These are phyloP conservation scores for Arothron firmamentum DNA, from an alignment of 2,113 vertebrate species.

Conservation along the genomic window DNA sequence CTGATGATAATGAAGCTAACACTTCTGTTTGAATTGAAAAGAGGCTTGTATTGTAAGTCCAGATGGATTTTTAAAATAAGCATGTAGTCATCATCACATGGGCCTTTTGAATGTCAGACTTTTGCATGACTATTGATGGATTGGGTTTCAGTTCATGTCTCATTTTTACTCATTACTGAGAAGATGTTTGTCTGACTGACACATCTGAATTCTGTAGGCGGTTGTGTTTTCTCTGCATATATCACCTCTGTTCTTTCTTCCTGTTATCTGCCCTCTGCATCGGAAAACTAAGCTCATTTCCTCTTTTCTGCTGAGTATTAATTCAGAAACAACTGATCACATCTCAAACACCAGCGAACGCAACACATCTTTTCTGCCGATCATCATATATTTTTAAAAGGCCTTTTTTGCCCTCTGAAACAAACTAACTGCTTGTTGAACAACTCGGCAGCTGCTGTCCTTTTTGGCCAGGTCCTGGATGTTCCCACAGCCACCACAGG, in stretches of 20 bases:
- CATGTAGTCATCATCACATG: neutral
- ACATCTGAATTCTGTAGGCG: conserved; percentile 22
- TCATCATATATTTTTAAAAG: neutral
- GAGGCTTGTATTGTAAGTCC: no score
- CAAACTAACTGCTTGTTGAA: neutral
- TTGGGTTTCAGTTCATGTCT: no score
- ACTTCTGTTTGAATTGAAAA: no score
- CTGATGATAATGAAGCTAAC: no score
- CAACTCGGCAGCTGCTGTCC: neutral
- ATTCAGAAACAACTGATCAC: conserved; percentile 21
- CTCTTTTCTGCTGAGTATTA: conserved; percentile 38
- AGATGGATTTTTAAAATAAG: no score
- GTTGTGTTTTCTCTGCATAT: conserved; percentile 19
- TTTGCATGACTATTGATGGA: no score
- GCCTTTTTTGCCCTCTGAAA: no score
- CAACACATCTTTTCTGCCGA: conserved; percentile 11
- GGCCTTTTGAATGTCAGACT: neutral
- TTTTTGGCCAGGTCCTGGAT: neutral
- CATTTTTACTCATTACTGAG: neutral
- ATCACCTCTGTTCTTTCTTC: conserved; percentile 40
- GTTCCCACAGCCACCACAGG: no score
- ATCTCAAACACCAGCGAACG: conserved; percentile 12
- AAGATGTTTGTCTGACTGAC: conserved; percentile 15
- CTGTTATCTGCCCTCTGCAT: conserved; percentile 23
- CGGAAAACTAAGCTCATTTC: conserved; percentile 58